phyloP scores from a whole-genome alignment of 2,113 vertebrate genomes.

The Athene noctua region DNA sequence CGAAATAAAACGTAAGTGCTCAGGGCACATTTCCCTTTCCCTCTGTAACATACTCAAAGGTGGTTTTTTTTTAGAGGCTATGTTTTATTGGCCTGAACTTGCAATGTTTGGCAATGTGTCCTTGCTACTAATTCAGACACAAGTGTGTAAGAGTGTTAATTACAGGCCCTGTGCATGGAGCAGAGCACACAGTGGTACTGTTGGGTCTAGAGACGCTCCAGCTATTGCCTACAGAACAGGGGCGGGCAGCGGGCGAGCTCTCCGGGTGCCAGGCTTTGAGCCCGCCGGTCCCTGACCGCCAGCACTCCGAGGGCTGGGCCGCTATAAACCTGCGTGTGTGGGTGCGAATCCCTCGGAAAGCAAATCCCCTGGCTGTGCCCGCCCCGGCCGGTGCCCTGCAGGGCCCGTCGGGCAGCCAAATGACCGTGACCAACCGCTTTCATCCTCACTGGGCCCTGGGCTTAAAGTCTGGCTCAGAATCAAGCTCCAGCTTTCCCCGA shows the following conservation, averaged over 20 bases:
- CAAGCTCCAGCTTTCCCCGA: neutral
- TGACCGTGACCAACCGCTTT: fast-evolving
- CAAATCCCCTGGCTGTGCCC: neutral
- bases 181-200: neutral
- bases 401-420: fast-evolving
- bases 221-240: fast-evolving
- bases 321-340: fast-evolving
- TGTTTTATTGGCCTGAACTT: neutral
- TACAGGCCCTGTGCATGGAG: neutral
- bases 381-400: fast-evolving
- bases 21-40: conserved; percentile 48
- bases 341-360: neutral
- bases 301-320: neutral
- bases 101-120: neutral
- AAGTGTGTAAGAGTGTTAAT: neutral
- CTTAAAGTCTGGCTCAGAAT: neutral
- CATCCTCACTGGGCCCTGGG: fast-evolving
- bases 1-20: conserved; percentile 3
- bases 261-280: neutral
- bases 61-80: neutral
- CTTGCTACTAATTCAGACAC: neutral
- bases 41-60: neutral
- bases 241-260: neutral
- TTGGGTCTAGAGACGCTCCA: neutral
- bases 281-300: fast-evolving